Evolutionary conservation across 2,113 vertebrate genomes (phyloP).

Genomic region (Octodon degus): DNA sequence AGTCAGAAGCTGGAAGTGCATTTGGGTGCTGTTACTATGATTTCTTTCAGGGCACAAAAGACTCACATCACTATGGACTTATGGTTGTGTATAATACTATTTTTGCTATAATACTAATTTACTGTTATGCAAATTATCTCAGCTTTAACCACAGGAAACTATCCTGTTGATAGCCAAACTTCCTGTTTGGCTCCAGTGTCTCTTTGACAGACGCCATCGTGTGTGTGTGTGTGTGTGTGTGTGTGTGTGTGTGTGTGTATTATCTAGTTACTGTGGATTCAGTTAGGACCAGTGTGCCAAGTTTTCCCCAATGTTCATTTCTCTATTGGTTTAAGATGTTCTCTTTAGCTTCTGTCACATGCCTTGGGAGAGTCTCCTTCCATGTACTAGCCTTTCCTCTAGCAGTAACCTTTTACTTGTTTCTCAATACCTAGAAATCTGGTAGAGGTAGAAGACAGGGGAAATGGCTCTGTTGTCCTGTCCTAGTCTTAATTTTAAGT

Average conservation of each 20-base stretch:
- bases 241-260: not conserved
- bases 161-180: not conserved
- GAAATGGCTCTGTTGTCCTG: not conserved
- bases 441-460: not conserved
- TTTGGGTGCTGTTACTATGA: not conserved
- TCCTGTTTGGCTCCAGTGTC: not conserved
- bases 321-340: not conserved
- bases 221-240: not conserved
- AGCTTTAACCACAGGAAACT: not conserved
- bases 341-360: not conserved
- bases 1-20: not conserved
- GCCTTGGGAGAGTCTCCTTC: not conserved
- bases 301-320: not conserved
- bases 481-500: not conserved
- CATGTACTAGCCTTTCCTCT: not conserved
- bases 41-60: not conserved
- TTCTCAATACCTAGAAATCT: not conserved
- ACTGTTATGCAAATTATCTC: not conserved
- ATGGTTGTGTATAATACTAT: accelerated
- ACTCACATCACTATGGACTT: not conserved
- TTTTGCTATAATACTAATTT: not conserved
- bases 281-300: not conserved
- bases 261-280: not conserved
- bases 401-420: not conserved
- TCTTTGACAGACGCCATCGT: not conserved